Evolutionary conservation across 2,113 vertebrate genomes (phyloP).

Genomic region (Mormyrus lacerda): DNA sequence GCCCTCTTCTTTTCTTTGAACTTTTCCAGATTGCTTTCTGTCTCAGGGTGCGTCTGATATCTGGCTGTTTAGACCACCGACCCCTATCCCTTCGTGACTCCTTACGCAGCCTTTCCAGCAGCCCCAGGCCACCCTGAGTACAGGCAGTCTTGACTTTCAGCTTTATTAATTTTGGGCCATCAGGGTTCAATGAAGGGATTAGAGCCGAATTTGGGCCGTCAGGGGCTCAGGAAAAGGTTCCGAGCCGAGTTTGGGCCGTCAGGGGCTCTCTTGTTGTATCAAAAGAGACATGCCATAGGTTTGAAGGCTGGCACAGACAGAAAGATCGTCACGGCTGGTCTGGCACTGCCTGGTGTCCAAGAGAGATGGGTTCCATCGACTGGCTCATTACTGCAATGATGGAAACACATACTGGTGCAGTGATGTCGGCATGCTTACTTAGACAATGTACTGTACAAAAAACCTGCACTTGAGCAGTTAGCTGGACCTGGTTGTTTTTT

Average conservation of each 20-base stretch:
- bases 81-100: too few relatives aligned
- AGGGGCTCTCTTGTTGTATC: background rate
- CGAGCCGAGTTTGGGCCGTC: background rate
- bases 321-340: background rate
- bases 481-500: background rate
- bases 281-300: background rate
- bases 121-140: too few relatives aligned
- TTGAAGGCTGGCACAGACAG: conserved; percentile 21
- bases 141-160: conserved; percentile 17
- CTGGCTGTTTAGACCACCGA: too few relatives aligned
- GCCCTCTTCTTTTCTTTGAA: background rate
- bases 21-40: background rate
- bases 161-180: conserved; percentile 16
- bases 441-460: background rate
- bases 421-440: background rate
- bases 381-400: background rate
- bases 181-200: conserved; percentile 26
- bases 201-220: background rate
- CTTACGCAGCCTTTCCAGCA: too few relatives aligned
- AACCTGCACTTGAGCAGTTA: background rate
- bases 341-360: background rate
- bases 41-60: too few relatives aligned
- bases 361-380: background rate
- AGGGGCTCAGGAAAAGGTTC: background rate
- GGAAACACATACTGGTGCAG: background rate